Evolutionary conservation across 2,888 invertebrate species (phyloP).

Genomic region (Hydriomena furcata): DNA sequence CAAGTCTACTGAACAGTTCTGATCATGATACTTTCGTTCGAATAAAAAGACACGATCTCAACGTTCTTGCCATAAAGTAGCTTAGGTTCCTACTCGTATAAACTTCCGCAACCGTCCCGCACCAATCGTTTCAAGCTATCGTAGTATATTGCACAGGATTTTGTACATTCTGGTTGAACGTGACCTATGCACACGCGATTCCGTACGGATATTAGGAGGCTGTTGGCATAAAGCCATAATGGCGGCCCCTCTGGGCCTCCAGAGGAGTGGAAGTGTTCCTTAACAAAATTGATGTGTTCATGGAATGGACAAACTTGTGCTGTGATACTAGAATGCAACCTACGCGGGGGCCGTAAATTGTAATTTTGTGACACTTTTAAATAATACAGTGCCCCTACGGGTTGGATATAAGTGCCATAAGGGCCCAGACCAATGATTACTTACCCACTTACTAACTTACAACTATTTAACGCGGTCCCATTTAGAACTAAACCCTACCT

Average conservation of each 20-base stretch:
- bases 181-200: conserved; percentile 63
- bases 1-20: conserved; percentile 13
- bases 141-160: conserved; percentile 48
- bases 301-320: conserved; percentile 40
- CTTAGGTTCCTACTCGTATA: too few species aligned
- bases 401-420: too few species aligned
- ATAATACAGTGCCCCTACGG: too few species aligned
- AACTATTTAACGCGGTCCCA: too few species aligned
- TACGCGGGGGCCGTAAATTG: not conserved
- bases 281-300: conserved; percentile 66
- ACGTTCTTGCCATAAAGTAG: conserved; percentile 55
- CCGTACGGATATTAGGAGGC: conserved; percentile 61
- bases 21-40: conserved; percentile 18
- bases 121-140: conserved; percentile 48
- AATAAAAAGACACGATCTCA: conserved; percentile 33
- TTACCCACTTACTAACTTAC: too few species aligned
- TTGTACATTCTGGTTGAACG: conserved; percentile 63
- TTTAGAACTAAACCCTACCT: too few species aligned
- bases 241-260: conserved; percentile 56
- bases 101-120: conserved; percentile 54
- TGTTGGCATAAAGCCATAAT: conserved; percentile 72
- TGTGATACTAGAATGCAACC: not conserved
- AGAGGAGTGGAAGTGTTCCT: conserved; percentile 56
- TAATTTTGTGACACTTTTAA: too few species aligned
- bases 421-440: too few species aligned